phyloP scores from a whole-genome alignment of 2,797 vertebrate species.

The Cygnus olor region DNA sequence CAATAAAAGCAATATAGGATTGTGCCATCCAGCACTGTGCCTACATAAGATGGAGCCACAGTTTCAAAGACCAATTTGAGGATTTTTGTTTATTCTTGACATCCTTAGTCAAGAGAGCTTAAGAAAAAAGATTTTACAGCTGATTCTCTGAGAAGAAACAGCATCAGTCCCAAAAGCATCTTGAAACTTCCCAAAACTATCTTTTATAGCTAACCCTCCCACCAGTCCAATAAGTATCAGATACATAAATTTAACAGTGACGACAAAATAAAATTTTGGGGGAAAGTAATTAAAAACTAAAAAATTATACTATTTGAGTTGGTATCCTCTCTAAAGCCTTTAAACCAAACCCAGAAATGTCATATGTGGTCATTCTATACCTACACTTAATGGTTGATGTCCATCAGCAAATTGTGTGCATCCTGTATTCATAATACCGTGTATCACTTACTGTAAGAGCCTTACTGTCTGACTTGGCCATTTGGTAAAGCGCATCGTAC shows the following conservation, averaged over 20 bases:
- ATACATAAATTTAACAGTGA: background rate
- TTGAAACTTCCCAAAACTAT: accelerated
- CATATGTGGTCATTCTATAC: background rate
- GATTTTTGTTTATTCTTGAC: background rate
- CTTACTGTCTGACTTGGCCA: background rate
- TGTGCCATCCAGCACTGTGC: background rate
- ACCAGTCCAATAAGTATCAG: background rate
- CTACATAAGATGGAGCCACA: accelerated
- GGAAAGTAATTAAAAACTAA: background rate
- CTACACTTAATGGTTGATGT: background rate
- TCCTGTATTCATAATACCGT: background rate
- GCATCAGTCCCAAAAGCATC: background rate
- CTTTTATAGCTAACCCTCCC: background rate
- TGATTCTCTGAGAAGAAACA: background rate
- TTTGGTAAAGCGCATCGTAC: background rate
- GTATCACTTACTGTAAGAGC: background rate
- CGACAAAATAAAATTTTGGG: background rate
- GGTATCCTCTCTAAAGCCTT: background rate
- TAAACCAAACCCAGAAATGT: background rate
- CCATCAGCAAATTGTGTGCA: background rate
- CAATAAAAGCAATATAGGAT: background rate
- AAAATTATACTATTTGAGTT: background rate
- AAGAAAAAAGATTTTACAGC: background rate
- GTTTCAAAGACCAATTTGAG: background rate
- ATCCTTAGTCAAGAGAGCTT: background rate